Evolutionary conservation across 2,888 invertebrate species (phyloP).

Genomic region (Metellina segmentata): DNA sequence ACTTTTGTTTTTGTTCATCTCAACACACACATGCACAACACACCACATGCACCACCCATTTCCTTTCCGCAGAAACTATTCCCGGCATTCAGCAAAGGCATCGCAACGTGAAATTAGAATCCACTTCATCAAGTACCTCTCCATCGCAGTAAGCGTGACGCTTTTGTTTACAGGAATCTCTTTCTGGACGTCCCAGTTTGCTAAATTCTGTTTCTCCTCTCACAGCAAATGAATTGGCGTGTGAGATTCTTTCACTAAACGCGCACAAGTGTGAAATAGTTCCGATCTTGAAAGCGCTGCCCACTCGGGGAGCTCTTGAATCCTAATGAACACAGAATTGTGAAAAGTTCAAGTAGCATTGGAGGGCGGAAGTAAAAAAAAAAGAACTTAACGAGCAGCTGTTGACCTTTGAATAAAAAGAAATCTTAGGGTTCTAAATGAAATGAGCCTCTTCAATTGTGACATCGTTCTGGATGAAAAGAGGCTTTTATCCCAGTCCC

Average conservation of each 20-base stretch:
- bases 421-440: not conserved
- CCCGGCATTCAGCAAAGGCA: not conserved
- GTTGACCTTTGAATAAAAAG: conserved; percentile 6
- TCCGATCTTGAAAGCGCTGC: conserved; percentile 19
- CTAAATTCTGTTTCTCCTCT: not conserved
- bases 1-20: not conserved
- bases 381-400: not conserved
- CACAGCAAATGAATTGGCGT: not conserved
- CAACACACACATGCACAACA: too few relatives aligned
- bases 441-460: too few relatives aligned
- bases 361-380: not conserved
- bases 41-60: not conserved
- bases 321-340: conserved; percentile 20
- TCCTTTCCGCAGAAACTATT: not conserved
- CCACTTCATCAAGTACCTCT: not conserved
- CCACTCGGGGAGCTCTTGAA: not conserved
- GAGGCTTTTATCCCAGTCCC: too few relatives aligned
- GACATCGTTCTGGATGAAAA: not conserved
- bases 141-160: not conserved
- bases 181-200: not conserved
- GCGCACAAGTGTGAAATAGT: conserved; percentile 19
- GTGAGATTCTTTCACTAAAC: conserved; percentile 18
- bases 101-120: conserved; percentile 14
- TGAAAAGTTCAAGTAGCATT: not conserved
- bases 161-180: not conserved